A percentile compares a stretch with the other conserved stretches of the same genome.
These are phyloP conservation scores for Macrobrachium rosenbergii DNA, from an alignment of 1,140 invertebrate species.

Conservation along the genomic window DNA sequence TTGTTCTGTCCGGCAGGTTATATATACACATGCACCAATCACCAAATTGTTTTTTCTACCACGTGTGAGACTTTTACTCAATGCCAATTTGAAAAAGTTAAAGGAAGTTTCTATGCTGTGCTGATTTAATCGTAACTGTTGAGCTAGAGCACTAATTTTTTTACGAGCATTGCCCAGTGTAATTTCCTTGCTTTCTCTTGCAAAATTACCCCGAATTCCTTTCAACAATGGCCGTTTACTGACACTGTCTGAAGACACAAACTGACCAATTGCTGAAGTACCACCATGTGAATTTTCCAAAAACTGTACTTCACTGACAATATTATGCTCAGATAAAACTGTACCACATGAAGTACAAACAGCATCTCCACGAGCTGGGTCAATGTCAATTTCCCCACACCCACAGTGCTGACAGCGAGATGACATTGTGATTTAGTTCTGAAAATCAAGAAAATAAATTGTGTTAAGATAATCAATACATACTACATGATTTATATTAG, in stretches of 20 bases:
- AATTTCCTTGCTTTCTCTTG: slow-evolving; percentile 89
- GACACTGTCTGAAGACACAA: slow-evolving; percentile 89
- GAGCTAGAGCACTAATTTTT: slow-evolving; percentile 83
- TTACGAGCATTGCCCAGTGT: slow-evolving; percentile 89
- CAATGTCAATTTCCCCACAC: slow-evolving; percentile 93
- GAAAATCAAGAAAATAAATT: no score
- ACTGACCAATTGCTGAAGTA: slow-evolving; percentile 89
- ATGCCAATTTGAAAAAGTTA: slow-evolving; percentile 97
- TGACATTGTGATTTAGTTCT: slow-evolving; percentile 44
- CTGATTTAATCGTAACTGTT: slow-evolving; percentile 86
- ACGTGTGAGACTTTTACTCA: slow-evolving; percentile 84
- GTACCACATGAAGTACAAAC: slow-evolving; percentile 97
- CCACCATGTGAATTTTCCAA: slow-evolving; percentile 92
- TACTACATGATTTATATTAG: no score
- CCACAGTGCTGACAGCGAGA: slow-evolving; percentile 87
- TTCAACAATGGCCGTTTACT: slow-evolving; percentile 76
- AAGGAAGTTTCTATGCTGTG: slow-evolving; percentile 93
- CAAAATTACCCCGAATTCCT: slow-evolving; percentile 81
- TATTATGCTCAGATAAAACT: slow-evolving; percentile 95
- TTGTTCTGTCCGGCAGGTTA: slow-evolving; percentile 94
- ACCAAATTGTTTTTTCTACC: slow-evolving; percentile 93
- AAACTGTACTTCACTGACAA: slow-evolving; percentile 96
- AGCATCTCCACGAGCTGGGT: slow-evolving; percentile 91
- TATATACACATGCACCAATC: slow-evolving; percentile 97
- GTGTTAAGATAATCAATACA: no score